These are phyloP conservation scores for Orthosia incerta DNA, from an alignment of 2,888 invertebrate species.

Conservation along the genomic window DNA sequence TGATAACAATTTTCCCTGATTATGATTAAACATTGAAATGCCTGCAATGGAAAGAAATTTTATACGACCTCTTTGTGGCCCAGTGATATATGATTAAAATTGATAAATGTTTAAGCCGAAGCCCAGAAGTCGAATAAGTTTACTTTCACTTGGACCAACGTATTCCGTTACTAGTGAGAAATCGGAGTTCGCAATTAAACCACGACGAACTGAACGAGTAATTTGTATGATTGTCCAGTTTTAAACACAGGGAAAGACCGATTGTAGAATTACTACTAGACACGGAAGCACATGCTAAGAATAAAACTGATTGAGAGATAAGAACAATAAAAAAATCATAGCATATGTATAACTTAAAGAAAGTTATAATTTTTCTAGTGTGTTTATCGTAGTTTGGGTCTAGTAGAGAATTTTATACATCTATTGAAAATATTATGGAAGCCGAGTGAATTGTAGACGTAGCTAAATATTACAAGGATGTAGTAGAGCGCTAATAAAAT, in stretches of 20 bases:
- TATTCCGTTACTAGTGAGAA: conserved; percentile 75
- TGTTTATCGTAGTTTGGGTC: neutral
- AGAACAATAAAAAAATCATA: conserved; percentile 7
- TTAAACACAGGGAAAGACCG: conserved; percentile 72
- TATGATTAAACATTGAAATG: neutral
- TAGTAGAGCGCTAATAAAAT: conserved; percentile 11
- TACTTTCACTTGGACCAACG: conserved; percentile 64
- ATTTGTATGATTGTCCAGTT: conserved; percentile 70
- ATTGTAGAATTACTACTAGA: conserved; percentile 62
- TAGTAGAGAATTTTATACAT: conserved; percentile 7
- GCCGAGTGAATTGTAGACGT: neutral
- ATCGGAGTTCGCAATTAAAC: conserved; percentile 74
- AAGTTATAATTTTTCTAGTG: conserved; percentile 5
- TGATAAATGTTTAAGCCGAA: conserved; percentile 44
- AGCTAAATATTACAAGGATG: conserved; percentile 9
- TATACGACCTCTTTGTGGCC: conserved; percentile 24
- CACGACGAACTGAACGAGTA: conserved; percentile 65
- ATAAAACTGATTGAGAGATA: conserved; percentile 13
- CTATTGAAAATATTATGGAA: conserved; percentile 9
- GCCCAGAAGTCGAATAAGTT: conserved; percentile 61
- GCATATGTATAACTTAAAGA: neutral
- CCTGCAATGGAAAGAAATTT: conserved; percentile 29
- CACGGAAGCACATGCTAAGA: conserved; percentile 58
- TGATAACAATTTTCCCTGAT: neutral
- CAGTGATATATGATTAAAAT: conserved; percentile 55